Evolutionary conservation across 2,797 vertebrate genomes (phyloP).

Genomic region (Propithecus perrieri): DNA sequence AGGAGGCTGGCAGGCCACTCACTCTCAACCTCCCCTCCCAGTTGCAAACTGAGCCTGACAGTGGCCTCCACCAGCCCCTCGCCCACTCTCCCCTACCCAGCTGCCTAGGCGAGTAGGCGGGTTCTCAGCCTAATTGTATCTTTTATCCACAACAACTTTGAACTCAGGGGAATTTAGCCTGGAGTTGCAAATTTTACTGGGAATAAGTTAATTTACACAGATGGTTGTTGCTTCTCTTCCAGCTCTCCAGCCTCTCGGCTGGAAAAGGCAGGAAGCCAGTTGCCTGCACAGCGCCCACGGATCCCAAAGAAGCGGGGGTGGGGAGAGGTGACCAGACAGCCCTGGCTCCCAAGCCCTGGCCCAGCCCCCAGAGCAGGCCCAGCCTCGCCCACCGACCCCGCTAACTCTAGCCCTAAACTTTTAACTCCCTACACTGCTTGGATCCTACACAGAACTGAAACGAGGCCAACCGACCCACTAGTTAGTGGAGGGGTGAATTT

Average conservation of each 20-base stretch:
- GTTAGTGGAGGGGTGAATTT: background rate
- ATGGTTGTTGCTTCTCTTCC: background rate
- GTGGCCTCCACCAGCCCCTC: background rate
- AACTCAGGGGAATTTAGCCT: background rate
- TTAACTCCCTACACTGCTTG: background rate
- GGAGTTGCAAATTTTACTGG: constrained; percentile 14
- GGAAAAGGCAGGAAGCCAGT: background rate
- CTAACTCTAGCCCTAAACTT: background rate
- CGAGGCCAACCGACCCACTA: background rate
- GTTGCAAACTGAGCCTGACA: background rate
- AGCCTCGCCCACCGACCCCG: background rate
- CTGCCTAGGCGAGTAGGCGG: background rate
- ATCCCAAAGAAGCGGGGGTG: background rate
- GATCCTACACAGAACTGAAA: background rate
- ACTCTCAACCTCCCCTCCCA: background rate
- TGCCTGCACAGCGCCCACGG: background rate
- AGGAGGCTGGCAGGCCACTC: background rate
- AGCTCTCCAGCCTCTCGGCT: background rate
- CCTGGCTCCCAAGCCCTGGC: background rate
- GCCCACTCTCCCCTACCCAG: background rate
- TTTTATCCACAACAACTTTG: background rate
- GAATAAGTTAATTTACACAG: constrained; percentile 29
- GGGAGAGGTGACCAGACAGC: background rate
- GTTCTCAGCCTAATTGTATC: background rate
- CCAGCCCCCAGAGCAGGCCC: background rate